phyloP scores from a whole-genome alignment of 2,113 vertebrate genomes.

The Ailurus styani region DNA sequence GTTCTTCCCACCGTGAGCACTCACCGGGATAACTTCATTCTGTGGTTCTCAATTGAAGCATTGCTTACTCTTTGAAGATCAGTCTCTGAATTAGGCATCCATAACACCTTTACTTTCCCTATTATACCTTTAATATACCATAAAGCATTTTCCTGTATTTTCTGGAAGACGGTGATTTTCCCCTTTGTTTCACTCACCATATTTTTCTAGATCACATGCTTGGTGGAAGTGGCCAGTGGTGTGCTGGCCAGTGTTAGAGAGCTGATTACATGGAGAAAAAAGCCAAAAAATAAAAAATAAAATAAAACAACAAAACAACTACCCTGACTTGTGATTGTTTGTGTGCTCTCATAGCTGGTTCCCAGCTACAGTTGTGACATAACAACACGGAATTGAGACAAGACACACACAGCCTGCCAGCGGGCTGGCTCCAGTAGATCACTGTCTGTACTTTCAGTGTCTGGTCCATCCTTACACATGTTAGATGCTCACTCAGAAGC shows the following conservation, averaged over 20 bases:
- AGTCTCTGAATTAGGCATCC: too few relatives aligned
- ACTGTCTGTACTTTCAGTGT: background rate
- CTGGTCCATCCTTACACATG: background rate
- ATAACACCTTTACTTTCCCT: background rate
- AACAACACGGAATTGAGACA: background rate
- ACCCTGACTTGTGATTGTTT: background rate
- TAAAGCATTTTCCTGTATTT: background rate
- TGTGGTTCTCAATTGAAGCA: background rate
- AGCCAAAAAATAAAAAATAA: background rate
- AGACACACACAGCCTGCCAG: rapidly evolving
- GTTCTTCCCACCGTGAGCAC: background rate
- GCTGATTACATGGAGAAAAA: too few relatives aligned
- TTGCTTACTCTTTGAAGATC: background rate
- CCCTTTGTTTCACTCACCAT: background rate
- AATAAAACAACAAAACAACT: background rate
- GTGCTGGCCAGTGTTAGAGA: background rate
- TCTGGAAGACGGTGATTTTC: background rate
- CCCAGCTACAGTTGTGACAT: background rate
- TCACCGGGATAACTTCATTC: background rate
- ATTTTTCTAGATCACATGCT: background rate
- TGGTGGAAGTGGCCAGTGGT: background rate
- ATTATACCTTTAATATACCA: background rate
- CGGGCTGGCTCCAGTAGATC: background rate
- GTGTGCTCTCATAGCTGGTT: background rate
- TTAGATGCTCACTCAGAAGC: background rate